phyloP scores from a whole-genome alignment of 2,888 invertebrate species.

The Drosophila rellima region DNA sequence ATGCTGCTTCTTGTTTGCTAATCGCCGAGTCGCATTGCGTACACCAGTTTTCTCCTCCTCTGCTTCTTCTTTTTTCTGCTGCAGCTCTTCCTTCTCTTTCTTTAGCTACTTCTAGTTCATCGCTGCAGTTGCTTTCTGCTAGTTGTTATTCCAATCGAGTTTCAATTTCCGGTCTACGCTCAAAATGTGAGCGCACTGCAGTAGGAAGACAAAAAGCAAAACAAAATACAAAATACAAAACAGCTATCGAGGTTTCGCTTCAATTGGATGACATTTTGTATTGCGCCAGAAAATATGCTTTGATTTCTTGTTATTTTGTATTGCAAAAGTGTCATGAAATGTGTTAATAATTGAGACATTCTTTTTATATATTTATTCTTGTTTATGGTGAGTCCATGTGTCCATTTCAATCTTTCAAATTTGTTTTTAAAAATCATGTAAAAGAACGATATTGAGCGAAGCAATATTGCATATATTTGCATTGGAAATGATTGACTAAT shows the following conservation, averaged over 20 bases:
- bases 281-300: constrained; percentile 25
- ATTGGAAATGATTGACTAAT: too few relatives aligned
- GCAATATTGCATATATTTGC: too few relatives aligned
- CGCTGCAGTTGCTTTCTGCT: constrained; percentile 30
- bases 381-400: too few relatives aligned
- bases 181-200: constrained; percentile 1
- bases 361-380: too few relatives aligned
- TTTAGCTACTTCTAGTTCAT: constrained; percentile 8
- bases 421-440: too few relatives aligned
- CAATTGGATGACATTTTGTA: constrained; percentile 9
- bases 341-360: not conserved
- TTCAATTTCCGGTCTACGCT: constrained; percentile 58
- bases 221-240: too few relatives aligned
- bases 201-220: not conserved
- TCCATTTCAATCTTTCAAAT: too few relatives aligned
- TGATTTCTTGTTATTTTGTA: not conserved
- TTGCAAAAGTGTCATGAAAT: not conserved
- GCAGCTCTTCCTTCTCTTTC: not conserved
- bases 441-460: too few relatives aligned
- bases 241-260: constrained; percentile 13
- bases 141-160: constrained; percentile 66
- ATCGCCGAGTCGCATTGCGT: constrained; percentile 50
- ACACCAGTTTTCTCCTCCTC: constrained; percentile 2
- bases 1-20: constrained; percentile 59
- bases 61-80: not conserved